These are phyloP conservation scores for Salticus scenicus DNA, from an alignment of 2,888 invertebrate species.

Conservation along the genomic window DNA sequence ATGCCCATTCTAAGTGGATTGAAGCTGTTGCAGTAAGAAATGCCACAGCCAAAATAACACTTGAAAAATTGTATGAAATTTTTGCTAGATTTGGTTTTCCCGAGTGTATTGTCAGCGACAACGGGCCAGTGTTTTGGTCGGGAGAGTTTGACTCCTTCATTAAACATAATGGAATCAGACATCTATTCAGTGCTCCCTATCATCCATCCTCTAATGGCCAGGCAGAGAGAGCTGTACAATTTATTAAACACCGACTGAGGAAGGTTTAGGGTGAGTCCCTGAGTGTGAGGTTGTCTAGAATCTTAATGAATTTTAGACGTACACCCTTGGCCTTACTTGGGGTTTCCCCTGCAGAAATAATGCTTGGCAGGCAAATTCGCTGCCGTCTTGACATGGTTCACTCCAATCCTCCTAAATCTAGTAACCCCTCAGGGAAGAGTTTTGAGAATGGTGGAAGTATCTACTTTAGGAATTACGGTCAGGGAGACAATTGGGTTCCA, in stretches of 20 bases:
- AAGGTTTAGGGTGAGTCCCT: too few species aligned
- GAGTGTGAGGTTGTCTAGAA: not conserved
- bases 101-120: not conserved
- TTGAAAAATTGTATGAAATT: not conserved
- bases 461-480: too few species aligned
- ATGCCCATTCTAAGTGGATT: constrained; percentile 18
- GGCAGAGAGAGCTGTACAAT: not conserved
- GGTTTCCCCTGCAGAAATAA: not conserved
- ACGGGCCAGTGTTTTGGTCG: not conserved
- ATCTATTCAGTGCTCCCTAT: not conserved
- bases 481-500: too few species aligned
- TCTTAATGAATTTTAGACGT: not conserved
- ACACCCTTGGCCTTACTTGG: not conserved
- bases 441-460: too few species aligned
- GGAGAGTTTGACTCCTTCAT: not conserved
- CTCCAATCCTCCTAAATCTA: not conserved
- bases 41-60: not conserved
- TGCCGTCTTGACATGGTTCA: not conserved
- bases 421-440: too few species aligned
- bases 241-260: not conserved
- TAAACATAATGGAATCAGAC: not conserved
- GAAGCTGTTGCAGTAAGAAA: not conserved
- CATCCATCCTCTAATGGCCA: not conserved
- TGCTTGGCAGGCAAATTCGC: not conserved
- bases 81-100: not conserved